Evolutionary conservation across 2,797 vertebrate species (phyloP).

Genomic region (Enteromius argenteus): DNA sequence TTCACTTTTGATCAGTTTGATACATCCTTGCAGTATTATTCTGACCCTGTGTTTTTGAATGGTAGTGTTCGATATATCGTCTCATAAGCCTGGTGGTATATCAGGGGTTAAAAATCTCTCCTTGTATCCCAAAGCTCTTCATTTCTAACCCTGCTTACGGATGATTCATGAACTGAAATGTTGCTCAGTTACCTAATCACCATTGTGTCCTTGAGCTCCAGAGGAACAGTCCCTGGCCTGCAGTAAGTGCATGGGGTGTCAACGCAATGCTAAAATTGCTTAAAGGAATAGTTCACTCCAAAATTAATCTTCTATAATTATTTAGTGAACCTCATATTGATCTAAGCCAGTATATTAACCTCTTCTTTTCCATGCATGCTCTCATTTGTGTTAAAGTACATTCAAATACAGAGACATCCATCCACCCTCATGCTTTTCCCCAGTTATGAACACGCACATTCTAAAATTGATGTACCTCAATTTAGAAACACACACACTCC

Average conservation of each 20-base stretch:
- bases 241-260: neutral
- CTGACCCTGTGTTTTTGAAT: neutral
- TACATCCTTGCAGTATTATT: neutral
- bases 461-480: neutral
- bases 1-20: neutral
- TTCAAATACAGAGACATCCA: neutral
- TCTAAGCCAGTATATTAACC: neutral
- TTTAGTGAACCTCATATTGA: neutral
- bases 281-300: neutral
- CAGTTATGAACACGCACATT: neutral
- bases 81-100: too few species aligned
- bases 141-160: neutral
- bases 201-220: constrained; percentile 27
- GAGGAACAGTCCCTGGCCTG: neutral
- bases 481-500: neutral
- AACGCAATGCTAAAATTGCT: neutral
- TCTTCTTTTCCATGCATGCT: neutral
- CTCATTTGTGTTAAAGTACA: neutral
- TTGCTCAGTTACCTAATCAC: constrained; percentile 34
- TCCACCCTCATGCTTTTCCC: neutral
- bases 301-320: neutral
- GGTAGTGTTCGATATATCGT: neutral
- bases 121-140: constrained; percentile 2
- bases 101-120: neutral
- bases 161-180: constrained; percentile 22